phyloP scores from a whole-genome alignment of 2,113 vertebrate species.

The Euleptes europaea region DNA sequence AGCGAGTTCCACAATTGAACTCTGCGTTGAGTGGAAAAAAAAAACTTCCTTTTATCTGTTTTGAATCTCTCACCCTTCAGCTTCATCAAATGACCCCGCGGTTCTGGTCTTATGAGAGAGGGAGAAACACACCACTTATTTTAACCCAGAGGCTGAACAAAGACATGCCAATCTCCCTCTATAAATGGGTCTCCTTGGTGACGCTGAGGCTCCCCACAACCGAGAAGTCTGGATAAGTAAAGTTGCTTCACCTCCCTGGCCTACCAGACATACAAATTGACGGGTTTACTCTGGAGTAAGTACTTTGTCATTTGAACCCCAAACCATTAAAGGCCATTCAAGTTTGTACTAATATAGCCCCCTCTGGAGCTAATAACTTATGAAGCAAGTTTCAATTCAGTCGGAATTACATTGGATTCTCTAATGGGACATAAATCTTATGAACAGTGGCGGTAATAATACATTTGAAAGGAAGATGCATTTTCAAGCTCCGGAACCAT shows the following conservation, averaged over 20 bases:
- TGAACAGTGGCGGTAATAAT: constrained; percentile 14
- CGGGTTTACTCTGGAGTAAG: not conserved
- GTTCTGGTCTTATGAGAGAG: no score
- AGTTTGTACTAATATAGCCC: constrained; percentile 4
- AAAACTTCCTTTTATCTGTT: no score
- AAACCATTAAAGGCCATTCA: not conserved
- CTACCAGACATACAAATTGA: not conserved
- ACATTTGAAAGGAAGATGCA: constrained; percentile 21
- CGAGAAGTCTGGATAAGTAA: not conserved
- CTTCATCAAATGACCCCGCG: no score
- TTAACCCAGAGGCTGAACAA: no score
- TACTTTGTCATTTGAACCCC: not conserved
- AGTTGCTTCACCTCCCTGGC: not conserved
- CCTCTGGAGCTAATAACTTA: constrained; percentile 20
- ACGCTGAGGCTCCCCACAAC: no score
- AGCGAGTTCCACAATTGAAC: no score
- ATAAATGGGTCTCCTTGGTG: no score
- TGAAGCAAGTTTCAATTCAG: constrained; percentile 43
- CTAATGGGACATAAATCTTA: constrained; percentile 56
- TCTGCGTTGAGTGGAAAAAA: no score
- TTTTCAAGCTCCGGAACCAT: constrained; percentile 34
- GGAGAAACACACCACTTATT: no score
- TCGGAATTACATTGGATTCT: constrained; percentile 55
- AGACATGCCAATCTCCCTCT: no score
- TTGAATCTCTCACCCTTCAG: no score